Base-by-base conservation (phyloP, 2,113 vertebrate species). In the Glaucidium brasilianum region DNA sequence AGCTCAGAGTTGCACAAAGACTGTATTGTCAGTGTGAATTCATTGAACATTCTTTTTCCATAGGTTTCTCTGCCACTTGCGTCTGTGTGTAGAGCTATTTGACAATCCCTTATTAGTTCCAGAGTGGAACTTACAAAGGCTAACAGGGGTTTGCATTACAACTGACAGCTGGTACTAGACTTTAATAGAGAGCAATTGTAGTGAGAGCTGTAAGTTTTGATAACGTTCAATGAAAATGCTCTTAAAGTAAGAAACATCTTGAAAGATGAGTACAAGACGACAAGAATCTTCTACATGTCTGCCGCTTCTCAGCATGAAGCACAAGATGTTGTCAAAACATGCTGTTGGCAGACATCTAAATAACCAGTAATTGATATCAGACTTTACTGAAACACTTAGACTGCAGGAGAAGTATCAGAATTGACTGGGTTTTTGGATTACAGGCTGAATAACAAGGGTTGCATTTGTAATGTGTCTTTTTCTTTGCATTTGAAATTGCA, bases 71-170 rank as follows among this genome's bases (percentile, higher is more conserved):
- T 82, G 45, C 63, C 63, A 5, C 59, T 95, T 71, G 49, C 21
- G 35, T 45, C 90, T 93, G 98, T 98, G 98, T 97, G 98, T 95
- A 97, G 98, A 99, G 98, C 98, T 98, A 90, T 98, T 98, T 98
- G 98, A 98, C 98, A 99, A 98, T 98, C 98, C 98, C 98, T 98
- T 98, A 98, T 99, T 99, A 99, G 98, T 99, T 99, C 98, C 98
- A 98, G 98, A 97, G 98, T 92, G 97, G 91, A 94, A 95, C 97
- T 98, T 98, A 97, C 75, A 98, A 98, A 98, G 98, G 98, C 98
- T 99, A 99, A 99, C 98, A 98, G 98, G 98, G 98, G 97, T 97
- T 99, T 99, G 96, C 97, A 96, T 99, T 99, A 98, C 98, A 98
- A 96, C 95, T 98, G 99, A 98, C 99, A 99, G 98, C 99, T 99